A percentile compares a stretch with the other conserved stretches of the same genome.
Conservation (phyloP, 2,113 vertebrate genomes). For the Martes martes region DNA sequence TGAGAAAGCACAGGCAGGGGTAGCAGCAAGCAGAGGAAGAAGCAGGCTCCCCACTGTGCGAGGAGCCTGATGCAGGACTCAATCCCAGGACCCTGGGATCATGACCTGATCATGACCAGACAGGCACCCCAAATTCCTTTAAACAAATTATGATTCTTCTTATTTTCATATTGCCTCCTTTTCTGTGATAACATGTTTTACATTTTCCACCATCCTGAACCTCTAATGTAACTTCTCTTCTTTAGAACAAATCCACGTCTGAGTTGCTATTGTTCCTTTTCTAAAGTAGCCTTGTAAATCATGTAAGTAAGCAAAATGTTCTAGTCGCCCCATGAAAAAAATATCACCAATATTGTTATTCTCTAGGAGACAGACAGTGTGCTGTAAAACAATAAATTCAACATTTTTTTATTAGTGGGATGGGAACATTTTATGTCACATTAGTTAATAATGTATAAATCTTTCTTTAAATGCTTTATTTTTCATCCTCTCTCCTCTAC, state of each 20-base stretch:
- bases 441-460: background rate
- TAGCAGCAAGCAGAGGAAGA: no score
- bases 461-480: conserved; percentile 7
- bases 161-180: background rate
- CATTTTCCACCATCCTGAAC: background rate
- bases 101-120: no score
- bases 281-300: background rate
- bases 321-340: background rate
- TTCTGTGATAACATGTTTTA: background rate
- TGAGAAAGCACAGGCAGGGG: no score
- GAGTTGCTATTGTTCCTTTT: background rate
- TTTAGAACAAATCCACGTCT: background rate
- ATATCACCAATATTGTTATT: background rate
- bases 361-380: background rate
- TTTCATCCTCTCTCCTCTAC: background rate
- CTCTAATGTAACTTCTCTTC: background rate
- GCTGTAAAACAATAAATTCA: background rate
- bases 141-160: background rate
- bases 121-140: background rate
- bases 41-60: no score
- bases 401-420: background rate
- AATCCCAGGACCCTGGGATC: no score
- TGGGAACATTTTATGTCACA: background rate
- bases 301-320: background rate
- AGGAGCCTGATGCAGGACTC: no score